Evolutionary conservation across 2,797 vertebrate genomes (phyloP).

Genomic region (Molothrus aeneus): DNA sequence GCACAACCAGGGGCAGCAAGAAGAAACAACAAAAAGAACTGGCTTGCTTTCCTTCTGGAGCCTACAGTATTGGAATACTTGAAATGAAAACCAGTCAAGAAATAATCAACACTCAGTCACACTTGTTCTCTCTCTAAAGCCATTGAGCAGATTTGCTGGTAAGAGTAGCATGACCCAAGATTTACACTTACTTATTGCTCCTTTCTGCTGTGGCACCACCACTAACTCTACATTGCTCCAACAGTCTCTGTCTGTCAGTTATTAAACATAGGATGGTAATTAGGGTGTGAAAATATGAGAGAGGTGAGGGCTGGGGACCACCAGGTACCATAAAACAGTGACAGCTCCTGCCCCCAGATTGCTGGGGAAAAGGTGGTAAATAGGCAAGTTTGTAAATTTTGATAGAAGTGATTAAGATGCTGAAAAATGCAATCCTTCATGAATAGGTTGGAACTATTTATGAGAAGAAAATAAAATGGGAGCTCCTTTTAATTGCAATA

Average conservation of each 20-base stretch:
- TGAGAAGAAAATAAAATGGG: background rate
- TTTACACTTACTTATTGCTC: fast-evolving
- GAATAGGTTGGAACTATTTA: background rate
- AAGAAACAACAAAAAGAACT: background rate
- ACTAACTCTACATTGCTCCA: background rate
- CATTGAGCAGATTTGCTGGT: background rate
- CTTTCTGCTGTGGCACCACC: background rate
- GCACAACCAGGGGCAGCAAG: background rate
- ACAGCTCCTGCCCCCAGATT: background rate
- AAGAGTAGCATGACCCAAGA: background rate
- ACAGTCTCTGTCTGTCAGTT: background rate
- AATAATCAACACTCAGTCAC: background rate
- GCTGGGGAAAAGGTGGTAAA: background rate
- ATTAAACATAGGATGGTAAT: background rate
- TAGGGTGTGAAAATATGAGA: background rate
- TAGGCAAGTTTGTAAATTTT: background rate
- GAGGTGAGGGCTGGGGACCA: background rate
- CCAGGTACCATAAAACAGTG: background rate
- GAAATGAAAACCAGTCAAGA: background rate
- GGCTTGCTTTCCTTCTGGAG: background rate
- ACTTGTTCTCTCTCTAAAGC: background rate
- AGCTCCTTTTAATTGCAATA: background rate
- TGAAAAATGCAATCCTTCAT: background rate
- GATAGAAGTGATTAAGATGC: background rate
- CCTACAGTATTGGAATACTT: background rate